Base-by-base conservation (phyloP, 2,888 invertebrate species). In the Hyppa rectilinea region DNA sequence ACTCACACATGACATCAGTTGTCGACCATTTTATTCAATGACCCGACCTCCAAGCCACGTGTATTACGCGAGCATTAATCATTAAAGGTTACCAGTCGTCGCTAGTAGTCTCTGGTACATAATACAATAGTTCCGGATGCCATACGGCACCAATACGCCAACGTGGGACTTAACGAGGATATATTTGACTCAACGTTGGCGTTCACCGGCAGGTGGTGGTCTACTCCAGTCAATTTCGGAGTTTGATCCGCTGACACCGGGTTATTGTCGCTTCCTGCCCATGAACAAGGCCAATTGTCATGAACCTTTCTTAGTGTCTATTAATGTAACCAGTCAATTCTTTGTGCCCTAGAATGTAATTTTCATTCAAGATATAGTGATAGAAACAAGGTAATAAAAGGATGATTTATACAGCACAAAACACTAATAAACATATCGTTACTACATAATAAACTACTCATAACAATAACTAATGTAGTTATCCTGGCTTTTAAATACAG, bases 161-260 rank as follows among this genome's bases (percentile, higher is more conserved):
- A 75, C 59, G 64, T 75, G 65, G 68, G 23, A 55, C 59, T 75
- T 69, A 78, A 76, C 55, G 38, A 65, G 52, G 55, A 58, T 68
- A 76, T 64, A 75, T 84, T 85, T 78, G 86, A 56, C 45, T 84
- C 80, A 83, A 83, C 68, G 73, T 78, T 82, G 75, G 83, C 66
- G 45, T 66, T 58, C 73, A 80, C 75, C 69, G 72, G 72, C 83
- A 85, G 85, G 84, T 82, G 91, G 87, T 89, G 88, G 87, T 82
- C 68, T 71, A 80, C 82, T 82, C 87, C 82, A 84, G 87, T 84
- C 85, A 80, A 81, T 85, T 87, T 87, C 79, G 84, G 86, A 79
- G 87, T 78, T 87, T 90, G 90, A 91, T 88, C 91, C 89, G 86
- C 83, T 91, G 91, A 91, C 90, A 90, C 88, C 80, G 81, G 82